Evolutionary conservation across 2,888 invertebrate species (phyloP).

Genomic region (Mythimna albipuncta): DNA sequence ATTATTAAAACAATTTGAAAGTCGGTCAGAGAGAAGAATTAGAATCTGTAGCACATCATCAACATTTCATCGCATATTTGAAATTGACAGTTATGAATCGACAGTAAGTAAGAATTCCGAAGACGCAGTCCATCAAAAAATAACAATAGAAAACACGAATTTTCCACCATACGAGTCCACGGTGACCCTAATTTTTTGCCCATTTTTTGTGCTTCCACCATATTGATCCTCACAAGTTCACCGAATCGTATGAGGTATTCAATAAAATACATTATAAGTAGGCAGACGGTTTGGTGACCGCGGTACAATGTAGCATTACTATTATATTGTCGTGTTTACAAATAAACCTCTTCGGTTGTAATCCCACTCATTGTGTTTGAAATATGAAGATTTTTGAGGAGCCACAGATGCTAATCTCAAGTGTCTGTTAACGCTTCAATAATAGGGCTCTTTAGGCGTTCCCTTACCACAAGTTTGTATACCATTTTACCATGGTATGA

Average conservation of each 20-base stretch:
- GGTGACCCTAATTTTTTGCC: constrained; percentile 63
- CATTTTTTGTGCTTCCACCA: constrained; percentile 69
- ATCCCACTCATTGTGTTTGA: constrained; percentile 87
- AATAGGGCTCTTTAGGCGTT: constrained; percentile 85
- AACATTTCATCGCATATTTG: not conserved
- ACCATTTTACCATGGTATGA: constrained; percentile 73
- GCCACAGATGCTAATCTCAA: constrained; percentile 91
- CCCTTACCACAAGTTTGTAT: constrained; percentile 82
- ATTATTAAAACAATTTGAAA: too few relatives aligned
- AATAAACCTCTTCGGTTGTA: constrained; percentile 89
- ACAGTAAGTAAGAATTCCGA: not conserved
- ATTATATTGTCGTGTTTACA: constrained; percentile 87
- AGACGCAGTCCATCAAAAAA: constrained; percentile 2
- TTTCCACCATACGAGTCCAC: constrained; percentile 56
- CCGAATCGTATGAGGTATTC: constrained; percentile 86
- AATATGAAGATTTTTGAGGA: constrained; percentile 85
- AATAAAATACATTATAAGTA: constrained; percentile 86
- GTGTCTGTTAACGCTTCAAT: constrained; percentile 89
- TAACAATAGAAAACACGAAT: constrained; percentile 41
- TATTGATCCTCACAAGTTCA: constrained; percentile 80
- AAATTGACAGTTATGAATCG: constrained; percentile 12
- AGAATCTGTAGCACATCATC: not conserved
- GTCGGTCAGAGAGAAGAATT: not conserved
- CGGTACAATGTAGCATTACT: constrained; percentile 78
- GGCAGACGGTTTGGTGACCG: constrained; percentile 79